Conservation (phyloP, 2,888 invertebrate genomes). For the Branchellion lobata region DNA sequence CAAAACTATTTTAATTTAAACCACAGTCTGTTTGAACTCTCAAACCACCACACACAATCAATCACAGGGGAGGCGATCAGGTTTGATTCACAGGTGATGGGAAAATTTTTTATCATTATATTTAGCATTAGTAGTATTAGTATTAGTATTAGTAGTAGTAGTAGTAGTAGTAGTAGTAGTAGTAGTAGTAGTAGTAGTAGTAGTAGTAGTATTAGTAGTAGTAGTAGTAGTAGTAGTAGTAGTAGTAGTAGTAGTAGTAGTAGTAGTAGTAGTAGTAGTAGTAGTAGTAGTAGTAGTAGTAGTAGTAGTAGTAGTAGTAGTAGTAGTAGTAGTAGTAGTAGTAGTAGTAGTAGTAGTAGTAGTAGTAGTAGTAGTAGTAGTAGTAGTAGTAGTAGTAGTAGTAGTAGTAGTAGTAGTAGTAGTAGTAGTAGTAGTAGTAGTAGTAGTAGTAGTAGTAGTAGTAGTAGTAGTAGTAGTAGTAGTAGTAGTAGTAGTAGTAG, state of each 20-base stretch:
- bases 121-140: not conserved
- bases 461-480: not conserved
- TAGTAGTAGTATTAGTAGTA: not conserved
- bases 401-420: not conserved
- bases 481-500: not conserved
- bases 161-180: not conserved
- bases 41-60: too few relatives aligned
- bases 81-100: constrained; percentile 26
- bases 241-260: not conserved
- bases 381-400: not conserved
- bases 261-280: not conserved
- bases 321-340: not conserved
- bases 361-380: not conserved
- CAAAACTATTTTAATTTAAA: too few relatives aligned
- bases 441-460: not conserved
- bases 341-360: not conserved
- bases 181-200: not conserved
- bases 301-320: not conserved
- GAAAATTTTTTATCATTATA: not conserved
- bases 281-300: not conserved
- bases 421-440: not conserved
- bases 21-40: too few relatives aligned
- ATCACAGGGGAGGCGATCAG: constrained; percentile 29
- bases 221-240: not conserved
- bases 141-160: not conserved